These are phyloP conservation scores for Ptilorrhoa leucosticta DNA, from an alignment of 2,113 vertebrate species.

Conservation along the genomic window DNA sequence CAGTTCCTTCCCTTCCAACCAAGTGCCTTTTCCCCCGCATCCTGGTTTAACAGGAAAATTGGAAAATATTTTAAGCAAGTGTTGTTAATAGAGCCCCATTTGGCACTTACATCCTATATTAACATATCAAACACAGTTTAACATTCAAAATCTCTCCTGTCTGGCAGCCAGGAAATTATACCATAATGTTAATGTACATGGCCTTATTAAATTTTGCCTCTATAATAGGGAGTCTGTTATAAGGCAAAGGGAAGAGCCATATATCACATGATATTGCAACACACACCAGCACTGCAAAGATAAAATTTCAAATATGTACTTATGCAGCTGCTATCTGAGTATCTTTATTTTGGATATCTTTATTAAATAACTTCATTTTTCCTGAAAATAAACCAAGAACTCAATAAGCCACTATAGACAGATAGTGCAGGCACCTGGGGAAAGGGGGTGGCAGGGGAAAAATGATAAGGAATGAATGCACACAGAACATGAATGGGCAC, in stretches of 20 bases:
- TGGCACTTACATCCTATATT: slow-evolving; percentile 33
- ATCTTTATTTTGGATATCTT: not conserved
- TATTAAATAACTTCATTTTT: not conserved
- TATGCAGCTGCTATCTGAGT: not conserved
- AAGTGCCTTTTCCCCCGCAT: not conserved
- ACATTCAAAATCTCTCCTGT: slow-evolving; percentile 46
- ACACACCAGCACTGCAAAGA: not conserved
- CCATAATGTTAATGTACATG: slow-evolving; percentile 47
- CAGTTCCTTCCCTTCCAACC: not conserved
- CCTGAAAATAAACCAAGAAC: not conserved
- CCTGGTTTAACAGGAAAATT: not conserved
- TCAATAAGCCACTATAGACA: not conserved
- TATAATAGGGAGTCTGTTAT: slow-evolving; percentile 24
- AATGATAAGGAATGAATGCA: not conserved
- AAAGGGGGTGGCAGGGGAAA: not conserved
- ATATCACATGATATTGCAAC: not conserved
- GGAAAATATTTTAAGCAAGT: slow-evolving; percentile 28
- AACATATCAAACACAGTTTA: slow-evolving; percentile 54
- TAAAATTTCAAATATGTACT: not conserved
- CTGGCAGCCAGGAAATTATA: slow-evolving; percentile 48
- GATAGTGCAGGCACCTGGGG: not conserved
- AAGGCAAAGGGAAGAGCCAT: slow-evolving; percentile 8
- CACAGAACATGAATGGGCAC: too few species aligned
- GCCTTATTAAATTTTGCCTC: slow-evolving; percentile 54
- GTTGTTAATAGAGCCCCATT: slow-evolving; percentile 41